Conservation (phyloP, 2,888 invertebrate genomes). For the Trissolcus brochymenae region DNA sequence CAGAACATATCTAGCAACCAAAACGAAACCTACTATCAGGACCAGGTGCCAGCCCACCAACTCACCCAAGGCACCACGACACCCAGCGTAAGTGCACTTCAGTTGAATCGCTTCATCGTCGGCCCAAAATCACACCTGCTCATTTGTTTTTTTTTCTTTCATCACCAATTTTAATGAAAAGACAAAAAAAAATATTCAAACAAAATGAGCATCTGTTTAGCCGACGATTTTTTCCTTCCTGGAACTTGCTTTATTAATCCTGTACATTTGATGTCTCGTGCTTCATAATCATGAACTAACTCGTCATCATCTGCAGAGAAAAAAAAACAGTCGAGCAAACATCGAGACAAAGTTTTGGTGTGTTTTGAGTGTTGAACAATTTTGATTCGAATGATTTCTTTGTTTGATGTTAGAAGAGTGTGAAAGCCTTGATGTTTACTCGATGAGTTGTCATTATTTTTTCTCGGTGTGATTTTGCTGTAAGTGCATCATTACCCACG, state of each 20-base stretch:
- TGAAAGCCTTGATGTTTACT: slow-evolving; percentile 43
- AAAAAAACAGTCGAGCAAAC: slow-evolving; percentile 36
- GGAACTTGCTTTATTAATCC: slow-evolving; percentile 33
- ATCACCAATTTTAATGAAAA: too few relatives aligned
- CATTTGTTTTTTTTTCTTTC: too few relatives aligned
- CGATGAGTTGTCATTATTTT: slow-evolving; percentile 52
- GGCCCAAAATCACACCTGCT: slow-evolving; percentile 5
- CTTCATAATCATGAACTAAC: slow-evolving; percentile 56
- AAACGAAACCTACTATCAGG: slow-evolving; percentile 73
- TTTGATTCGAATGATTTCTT: background rate
- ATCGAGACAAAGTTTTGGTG: slow-evolving; percentile 7
- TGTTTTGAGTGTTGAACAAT: background rate
- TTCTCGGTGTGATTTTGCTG: slow-evolving; percentile 58
- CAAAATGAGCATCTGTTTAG: background rate
- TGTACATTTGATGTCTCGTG: slow-evolving; percentile 58
- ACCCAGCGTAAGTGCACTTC: slow-evolving; percentile 70
- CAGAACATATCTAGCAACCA: slow-evolving; percentile 73
- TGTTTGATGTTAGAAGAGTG: slow-evolving; percentile 2
- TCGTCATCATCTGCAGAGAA: slow-evolving; percentile 54
- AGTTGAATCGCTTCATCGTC: slow-evolving; percentile 44
- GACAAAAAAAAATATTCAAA: background rate
- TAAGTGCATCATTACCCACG: slow-evolving; percentile 57
- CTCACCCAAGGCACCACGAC: slow-evolving; percentile 72
- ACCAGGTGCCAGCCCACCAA: slow-evolving; percentile 71
- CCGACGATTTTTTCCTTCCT: slow-evolving; percentile 1